Conservation (phyloP, 2,888 invertebrate genomes). For the Strigamia maritima region DNA sequence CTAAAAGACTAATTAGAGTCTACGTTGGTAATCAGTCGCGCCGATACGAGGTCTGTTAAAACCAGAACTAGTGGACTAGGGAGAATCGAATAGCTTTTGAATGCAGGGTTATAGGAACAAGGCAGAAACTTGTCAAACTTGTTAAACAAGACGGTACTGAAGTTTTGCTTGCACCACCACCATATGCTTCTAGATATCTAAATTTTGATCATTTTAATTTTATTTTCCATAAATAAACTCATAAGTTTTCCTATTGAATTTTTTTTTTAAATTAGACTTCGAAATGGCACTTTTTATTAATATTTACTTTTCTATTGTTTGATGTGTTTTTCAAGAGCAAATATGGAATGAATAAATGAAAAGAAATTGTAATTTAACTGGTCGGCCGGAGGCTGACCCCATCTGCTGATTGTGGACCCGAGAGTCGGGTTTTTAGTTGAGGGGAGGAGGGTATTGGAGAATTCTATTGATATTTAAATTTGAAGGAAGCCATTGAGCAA, state of each 20-base stretch:
- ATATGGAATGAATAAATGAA: not conserved
- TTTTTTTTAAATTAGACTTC: not conserved
- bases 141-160: no score
- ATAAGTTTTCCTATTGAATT: not conserved
- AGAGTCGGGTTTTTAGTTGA: not conserved
- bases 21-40: no score
- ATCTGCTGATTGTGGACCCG: slow-evolving; percentile 3
- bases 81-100: no score
- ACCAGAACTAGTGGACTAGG: no score
- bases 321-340: not conserved
- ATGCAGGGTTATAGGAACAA: no score
- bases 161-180: no score
- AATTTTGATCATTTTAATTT: no score
- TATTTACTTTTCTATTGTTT: not conserved
- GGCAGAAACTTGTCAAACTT: no score
- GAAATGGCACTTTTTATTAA: not conserved
- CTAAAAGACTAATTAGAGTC: no score
- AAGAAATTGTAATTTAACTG: not conserved
- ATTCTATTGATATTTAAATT: slow-evolving; percentile 10
- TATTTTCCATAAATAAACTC: no score
- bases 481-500: not conserved
- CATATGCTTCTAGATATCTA: no score
- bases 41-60: no score
- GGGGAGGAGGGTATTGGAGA: slow-evolving; percentile 6
- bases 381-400: not conserved